Conservation (phyloP, 2,797 vertebrate species). For the Ptychadena robeensis region DNA sequence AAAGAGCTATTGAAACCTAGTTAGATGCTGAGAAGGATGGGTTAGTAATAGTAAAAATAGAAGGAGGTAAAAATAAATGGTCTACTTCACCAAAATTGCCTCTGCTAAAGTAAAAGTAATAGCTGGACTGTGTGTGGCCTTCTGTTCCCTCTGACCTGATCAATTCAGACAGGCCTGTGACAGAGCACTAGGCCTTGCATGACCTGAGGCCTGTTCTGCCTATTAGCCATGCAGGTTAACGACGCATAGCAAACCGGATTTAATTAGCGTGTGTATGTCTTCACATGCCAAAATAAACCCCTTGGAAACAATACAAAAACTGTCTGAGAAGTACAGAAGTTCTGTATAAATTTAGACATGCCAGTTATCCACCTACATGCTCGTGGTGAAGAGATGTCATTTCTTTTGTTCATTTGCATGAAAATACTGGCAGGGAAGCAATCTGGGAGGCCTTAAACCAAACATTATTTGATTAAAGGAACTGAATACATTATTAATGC, state of each 20-base stretch:
- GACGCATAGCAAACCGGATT: slow-evolving; percentile 22
- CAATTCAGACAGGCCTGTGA: not conserved
- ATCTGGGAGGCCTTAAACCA: slow-evolving; percentile 53
- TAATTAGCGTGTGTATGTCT: slow-evolving; percentile 8
- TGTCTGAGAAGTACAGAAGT: slow-evolving; percentile 21
- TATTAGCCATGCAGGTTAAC: slow-evolving; percentile 19
- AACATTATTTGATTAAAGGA: slow-evolving; percentile 59
- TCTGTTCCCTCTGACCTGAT: not conserved
- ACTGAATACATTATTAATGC: slow-evolving; percentile 54
- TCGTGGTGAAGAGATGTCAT: slow-evolving; percentile 19
- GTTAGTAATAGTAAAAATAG: slow-evolving; percentile 74
- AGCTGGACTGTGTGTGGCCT: not conserved
- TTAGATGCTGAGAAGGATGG: slow-evolving; percentile 79
- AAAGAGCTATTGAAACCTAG: slow-evolving; percentile 79
- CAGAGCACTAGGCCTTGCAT: not conserved
- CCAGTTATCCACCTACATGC: slow-evolving; percentile 33
- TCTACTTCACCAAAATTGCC: slow-evolving; percentile 79
- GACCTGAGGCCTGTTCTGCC: not conserved
- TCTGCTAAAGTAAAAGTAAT: not conserved
- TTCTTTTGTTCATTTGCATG: slow-evolving; percentile 54
- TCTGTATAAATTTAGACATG: slow-evolving; percentile 44
- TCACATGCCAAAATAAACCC: slow-evolving; percentile 34
- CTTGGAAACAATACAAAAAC: slow-evolving; percentile 32
- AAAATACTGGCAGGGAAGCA: slow-evolving; percentile 44
- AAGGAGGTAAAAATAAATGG: slow-evolving; percentile 66